Evolutionary conservation across 2,113 vertebrate species (phyloP).

Genomic region (Eleginops maclovinus): DNA sequence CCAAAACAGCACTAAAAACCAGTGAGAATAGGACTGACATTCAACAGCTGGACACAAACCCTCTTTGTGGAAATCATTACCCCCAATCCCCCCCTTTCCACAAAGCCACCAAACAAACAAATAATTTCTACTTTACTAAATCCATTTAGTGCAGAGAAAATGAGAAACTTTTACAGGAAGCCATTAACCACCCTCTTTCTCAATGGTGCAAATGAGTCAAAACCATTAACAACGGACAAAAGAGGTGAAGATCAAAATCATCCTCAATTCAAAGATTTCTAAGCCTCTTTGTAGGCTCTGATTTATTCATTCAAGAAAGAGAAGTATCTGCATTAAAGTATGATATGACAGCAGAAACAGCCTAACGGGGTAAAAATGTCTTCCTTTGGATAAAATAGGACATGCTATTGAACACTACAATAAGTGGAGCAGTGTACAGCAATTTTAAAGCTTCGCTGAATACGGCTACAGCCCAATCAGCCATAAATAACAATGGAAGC

Average conservation of each 20-base stretch:
- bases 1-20: too few species aligned
- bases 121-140: not conserved
- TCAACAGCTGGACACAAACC: too few species aligned
- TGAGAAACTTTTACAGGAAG: not conserved
- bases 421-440: not conserved
- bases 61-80: not conserved
- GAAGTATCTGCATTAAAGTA: slow-evolving; percentile 2
- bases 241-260: not conserved
- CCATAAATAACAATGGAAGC: slow-evolving; percentile 1
- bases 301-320: not conserved
- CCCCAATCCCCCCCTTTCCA: not conserved
- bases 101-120: not conserved
- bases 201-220: not conserved
- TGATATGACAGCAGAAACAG: not conserved
- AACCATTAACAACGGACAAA: not conserved
- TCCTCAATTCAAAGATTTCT: not conserved
- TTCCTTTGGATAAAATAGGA: not conserved
- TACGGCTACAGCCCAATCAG: not conserved
- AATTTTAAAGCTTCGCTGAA: slow-evolving; percentile 17
- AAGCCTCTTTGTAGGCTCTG: not conserved
- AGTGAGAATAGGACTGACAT: too few species aligned
- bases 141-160: not conserved
- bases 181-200: not conserved
- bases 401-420: not conserved
- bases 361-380: not conserved